phyloP scores from a whole-genome alignment of 2,888 invertebrate species.

The Muscina levida region DNA sequence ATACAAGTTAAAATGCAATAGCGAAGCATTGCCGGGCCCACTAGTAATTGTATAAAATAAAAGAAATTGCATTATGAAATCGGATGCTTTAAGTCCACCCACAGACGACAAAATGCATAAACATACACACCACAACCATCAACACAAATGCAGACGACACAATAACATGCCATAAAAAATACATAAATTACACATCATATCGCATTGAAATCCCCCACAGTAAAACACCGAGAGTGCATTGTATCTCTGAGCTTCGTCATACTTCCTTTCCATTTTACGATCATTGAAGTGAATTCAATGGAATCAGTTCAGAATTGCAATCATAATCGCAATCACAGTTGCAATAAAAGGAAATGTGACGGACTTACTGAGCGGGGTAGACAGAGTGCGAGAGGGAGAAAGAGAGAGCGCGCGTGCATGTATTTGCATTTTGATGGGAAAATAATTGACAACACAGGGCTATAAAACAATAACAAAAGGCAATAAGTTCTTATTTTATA shows the following conservation, averaged over 20 bases:
- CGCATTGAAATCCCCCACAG: neutral
- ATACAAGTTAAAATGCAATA: too few species aligned
- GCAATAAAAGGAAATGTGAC: neutral
- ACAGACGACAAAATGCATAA: too few species aligned
- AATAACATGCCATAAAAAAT: conserved; percentile 12
- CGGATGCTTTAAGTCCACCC: too few species aligned
- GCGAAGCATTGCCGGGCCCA: too few species aligned
- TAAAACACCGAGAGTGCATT: too few species aligned
- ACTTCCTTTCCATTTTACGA: neutral
- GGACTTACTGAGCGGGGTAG: too few species aligned
- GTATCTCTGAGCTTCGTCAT: neutral
- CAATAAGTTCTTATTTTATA: neutral
- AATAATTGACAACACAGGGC: conserved; percentile 42
- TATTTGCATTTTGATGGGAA: conserved; percentile 28
- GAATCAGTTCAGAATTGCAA: conserved; percentile 14
- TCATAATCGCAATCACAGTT: conserved; percentile 2
- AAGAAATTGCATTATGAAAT: too few species aligned
- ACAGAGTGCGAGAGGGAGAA: neutral
- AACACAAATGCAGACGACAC: neutral
- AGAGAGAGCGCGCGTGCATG: neutral
- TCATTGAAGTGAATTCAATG: conserved; percentile 1
- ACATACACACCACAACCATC: neutral
- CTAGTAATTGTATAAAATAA: too few species aligned
- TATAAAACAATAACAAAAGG: conserved; percentile 10
- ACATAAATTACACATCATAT: conserved; percentile 11